A percentile compares a stretch with the other conserved stretches of the same genome.
These are phyloP conservation scores for Drosophila kurseongensis DNA, from an alignment of 1,140 invertebrate species.

Conservation along the genomic window DNA sequence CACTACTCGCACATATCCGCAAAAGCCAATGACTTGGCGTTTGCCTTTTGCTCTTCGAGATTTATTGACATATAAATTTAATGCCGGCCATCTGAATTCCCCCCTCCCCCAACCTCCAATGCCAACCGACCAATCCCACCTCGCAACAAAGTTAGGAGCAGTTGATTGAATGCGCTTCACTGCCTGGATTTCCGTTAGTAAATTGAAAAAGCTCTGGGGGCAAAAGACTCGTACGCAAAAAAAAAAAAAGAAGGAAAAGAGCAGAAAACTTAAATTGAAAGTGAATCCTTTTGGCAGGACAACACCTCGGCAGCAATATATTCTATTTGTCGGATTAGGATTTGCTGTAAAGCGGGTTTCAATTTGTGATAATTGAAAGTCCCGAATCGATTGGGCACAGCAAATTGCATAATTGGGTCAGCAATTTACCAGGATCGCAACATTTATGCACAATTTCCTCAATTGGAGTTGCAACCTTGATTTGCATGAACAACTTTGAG, in stretches of 20 bases:
- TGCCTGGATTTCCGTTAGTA: slow-evolving; percentile 81
- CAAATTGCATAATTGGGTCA: slow-evolving; percentile 19
- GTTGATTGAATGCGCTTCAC: slow-evolving; percentile 80
- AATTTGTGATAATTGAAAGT: slow-evolving; percentile 43
- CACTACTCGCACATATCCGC: slow-evolving; percentile 34
- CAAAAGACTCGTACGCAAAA: slow-evolving; percentile 18
- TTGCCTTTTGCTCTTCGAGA: slow-evolving; percentile 75
- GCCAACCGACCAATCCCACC: neutral
- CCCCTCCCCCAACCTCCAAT: neutral
- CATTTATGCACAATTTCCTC: slow-evolving; percentile 51
- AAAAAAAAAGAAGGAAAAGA: neutral
- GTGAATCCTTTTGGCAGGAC: slow-evolving; percentile 19
- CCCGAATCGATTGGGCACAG: slow-evolving; percentile 11
- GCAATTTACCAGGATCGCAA: slow-evolving; percentile 7
- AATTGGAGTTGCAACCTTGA: slow-evolving; percentile 40
- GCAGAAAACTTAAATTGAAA: slow-evolving; percentile 22
- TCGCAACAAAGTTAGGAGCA: slow-evolving; percentile 68
- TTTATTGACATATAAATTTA: slow-evolving; percentile 83
- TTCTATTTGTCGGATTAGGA: slow-evolving; percentile 33
- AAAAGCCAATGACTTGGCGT: slow-evolving; percentile 62
- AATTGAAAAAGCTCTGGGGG: slow-evolving; percentile 56
- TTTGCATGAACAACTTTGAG: slow-evolving; percentile 10
- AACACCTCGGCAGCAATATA: slow-evolving; percentile 4
- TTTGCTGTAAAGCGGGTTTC: slow-evolving; percentile 10
- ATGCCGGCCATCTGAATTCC: slow-evolving; percentile 42